A percentile compares a stretch with the other conserved stretches of the same genome.
phyloP scores from a whole-genome alignment of 2,888 invertebrate species.

The Loripinus fragilis region DNA sequence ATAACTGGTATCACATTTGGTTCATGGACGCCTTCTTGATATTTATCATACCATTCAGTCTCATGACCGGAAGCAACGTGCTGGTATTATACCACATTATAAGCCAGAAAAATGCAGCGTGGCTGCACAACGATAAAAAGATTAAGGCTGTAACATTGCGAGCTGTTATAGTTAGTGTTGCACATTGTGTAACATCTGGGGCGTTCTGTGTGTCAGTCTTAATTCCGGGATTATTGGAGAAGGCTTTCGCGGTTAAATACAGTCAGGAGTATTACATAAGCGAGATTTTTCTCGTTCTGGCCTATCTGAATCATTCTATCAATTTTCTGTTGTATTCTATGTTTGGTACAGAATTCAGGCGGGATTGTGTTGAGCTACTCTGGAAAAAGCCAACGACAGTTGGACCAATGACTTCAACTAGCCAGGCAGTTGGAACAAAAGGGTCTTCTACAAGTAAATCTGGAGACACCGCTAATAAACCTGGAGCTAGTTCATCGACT shows the following conservation, averaged over 20 bases:
- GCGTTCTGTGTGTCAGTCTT: background rate
- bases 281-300: background rate
- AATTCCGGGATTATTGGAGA: background rate
- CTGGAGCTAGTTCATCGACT: too few relatives aligned
- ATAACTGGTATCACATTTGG: conserved; percentile 4
- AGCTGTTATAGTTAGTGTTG: background rate
- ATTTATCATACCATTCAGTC: background rate
- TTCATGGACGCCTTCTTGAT: background rate
- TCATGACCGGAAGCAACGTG: background rate
- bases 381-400: background rate
- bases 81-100: background rate
- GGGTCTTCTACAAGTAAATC: too few relatives aligned
- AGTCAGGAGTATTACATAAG: conserved; percentile 9
- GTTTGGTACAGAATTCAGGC: too few relatives aligned
- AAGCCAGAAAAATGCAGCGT: background rate
- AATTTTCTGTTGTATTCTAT: too few relatives aligned
- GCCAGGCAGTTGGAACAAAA: too few relatives aligned
- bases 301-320: too few relatives aligned
- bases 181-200: background rate
- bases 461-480: too few relatives aligned
- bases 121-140: too few relatives aligned
- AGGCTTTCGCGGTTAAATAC: background rate
- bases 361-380: too few relatives aligned
- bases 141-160: background rate
- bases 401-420: background rate